Percentiles rank a stretch among this genome's conserved stretches.
Conservation (phyloP, 2,113 vertebrate genomes). For the Orycteropus afer region DNA sequence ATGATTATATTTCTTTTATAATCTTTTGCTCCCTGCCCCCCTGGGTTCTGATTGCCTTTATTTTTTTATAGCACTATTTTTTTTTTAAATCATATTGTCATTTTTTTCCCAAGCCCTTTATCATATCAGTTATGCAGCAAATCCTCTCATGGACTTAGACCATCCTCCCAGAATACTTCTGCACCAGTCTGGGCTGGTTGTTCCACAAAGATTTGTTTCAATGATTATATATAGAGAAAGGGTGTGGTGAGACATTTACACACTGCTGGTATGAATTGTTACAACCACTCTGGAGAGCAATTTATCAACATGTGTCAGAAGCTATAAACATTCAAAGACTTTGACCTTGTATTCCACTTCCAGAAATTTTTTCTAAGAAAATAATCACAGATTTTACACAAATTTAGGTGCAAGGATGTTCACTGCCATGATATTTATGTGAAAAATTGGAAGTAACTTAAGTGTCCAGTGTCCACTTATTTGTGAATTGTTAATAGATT, state of each 20-base stretch:
- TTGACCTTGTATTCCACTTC: constrained; percentile 33
- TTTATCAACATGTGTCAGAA: neutral
- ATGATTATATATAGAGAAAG: neutral
- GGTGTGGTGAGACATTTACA: constrained; percentile 25
- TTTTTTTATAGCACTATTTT: constrained; percentile 65
- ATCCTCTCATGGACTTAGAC: constrained; percentile 31
- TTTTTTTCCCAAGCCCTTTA: neutral
- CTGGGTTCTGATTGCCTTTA: constrained; percentile 54
- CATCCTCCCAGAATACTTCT: constrained; percentile 32
- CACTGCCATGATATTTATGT: neutral
- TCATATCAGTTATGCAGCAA: neutral
- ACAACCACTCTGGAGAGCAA: neutral
- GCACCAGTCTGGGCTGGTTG: neutral
- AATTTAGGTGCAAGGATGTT: neutral
- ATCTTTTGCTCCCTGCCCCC: neutral
- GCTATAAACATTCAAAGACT: constrained; percentile 51
- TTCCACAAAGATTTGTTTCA: constrained; percentile 15
- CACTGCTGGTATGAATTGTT: neutral
- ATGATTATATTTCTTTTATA: constrained; percentile 60
- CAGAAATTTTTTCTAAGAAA: constrained; percentile 38
- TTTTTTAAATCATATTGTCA: constrained; percentile 24
- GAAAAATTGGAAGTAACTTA: neutral
- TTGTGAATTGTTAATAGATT: neutral
- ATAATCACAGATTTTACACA: neutral
- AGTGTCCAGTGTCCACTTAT: neutral